Evolutionary conservation across 53 echinoderm and acorn worm species (phyloP).

Genomic region (Echinometra lucunter): DNA sequence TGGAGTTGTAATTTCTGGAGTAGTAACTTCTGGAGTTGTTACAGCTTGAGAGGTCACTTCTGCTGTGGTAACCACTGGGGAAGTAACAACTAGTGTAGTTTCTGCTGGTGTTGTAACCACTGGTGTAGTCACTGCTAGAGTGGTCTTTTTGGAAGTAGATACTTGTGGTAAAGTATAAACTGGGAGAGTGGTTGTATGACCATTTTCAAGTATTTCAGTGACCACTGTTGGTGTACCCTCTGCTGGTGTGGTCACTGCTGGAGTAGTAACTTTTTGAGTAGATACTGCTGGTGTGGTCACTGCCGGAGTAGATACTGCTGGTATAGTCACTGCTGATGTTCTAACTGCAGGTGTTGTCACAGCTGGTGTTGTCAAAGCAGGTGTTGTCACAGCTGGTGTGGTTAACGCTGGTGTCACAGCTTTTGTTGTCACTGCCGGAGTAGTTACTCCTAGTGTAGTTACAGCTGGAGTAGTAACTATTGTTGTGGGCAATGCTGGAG

Average conservation of each 20-base stretch:
- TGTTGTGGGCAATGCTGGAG: background rate
- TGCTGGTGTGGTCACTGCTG: constrained; percentile 60
- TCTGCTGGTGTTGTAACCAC: background rate
- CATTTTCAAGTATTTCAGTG: constrained; percentile 31
- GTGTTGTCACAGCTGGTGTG: constrained; percentile 32
- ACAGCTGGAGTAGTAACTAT: constrained; percentile 48
- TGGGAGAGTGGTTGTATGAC: constrained; percentile 18
- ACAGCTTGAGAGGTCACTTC: background rate
- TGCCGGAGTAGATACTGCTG: constrained; percentile 26
- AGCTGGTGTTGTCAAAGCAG: constrained; percentile 4
- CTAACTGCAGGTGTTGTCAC: background rate
- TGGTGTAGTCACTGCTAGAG: constrained; percentile 21
- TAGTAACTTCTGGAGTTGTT: constrained; percentile 42
- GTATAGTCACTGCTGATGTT: constrained; percentile 57
- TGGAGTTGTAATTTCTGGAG: constrained; percentile 52
- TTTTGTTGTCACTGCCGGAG: constrained; percentile 20
- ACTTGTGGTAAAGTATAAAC: background rate
- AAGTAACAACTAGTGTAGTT: constrained; percentile 17
- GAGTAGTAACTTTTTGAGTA: constrained; percentile 42
- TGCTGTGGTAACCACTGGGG: constrained; percentile 54
- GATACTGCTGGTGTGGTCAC: constrained; percentile 44
- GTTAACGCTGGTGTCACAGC: no score
- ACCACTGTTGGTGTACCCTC: background rate
- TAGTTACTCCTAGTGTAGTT: constrained; percentile 51
- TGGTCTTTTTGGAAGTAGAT: background rate